phyloP scores from a whole-genome alignment of 2,888 invertebrate genomes.

The Sylvicola cinctus region DNA sequence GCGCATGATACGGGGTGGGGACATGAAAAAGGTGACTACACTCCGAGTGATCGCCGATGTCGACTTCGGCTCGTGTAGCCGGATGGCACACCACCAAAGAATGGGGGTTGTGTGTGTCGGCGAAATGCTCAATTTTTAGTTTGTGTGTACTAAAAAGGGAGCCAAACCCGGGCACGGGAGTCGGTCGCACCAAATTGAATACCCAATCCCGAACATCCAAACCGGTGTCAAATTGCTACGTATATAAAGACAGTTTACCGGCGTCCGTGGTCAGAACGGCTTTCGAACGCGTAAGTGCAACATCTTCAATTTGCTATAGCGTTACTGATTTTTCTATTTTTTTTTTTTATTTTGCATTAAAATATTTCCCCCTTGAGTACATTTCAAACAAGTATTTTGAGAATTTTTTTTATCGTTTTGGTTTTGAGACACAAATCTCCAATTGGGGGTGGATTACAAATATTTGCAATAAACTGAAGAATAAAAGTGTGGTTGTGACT shows the following conservation, averaged over 20 bases:
- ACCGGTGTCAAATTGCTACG: conserved; percentile 27
- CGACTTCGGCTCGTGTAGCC: background rate
- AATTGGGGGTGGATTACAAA: too few species aligned
- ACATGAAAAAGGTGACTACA: conserved; percentile 6
- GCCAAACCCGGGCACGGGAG: conserved; percentile 17
- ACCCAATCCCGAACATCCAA: conserved; percentile 15
- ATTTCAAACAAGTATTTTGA: too few species aligned
- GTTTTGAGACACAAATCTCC: too few species aligned
- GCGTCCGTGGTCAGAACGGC: conserved; percentile 84
- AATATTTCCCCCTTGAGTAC: too few species aligned
- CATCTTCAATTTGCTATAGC: conserved; percentile 15
- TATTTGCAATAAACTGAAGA: too few species aligned
- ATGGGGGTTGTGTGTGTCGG: background rate
- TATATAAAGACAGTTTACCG: conserved; percentile 31
- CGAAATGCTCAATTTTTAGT: too few species aligned
- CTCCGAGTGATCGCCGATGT: conserved; percentile 5
- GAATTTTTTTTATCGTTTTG: too few species aligned
- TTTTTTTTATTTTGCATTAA: conserved; percentile 6
- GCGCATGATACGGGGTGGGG: too few species aligned
- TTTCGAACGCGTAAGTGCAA: conserved; percentile 81
- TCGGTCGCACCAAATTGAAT: conserved; percentile 11
- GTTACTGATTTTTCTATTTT: conserved; percentile 7
- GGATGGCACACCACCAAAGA: background rate
- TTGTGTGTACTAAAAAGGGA: conserved; percentile 20
- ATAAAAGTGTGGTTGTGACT: too few species aligned